A percentile compares a stretch with the other conserved stretches of the same genome.
phyloP scores from a whole-genome alignment of 2,888 invertebrate genomes.

The Dusona sp. region DNA sequence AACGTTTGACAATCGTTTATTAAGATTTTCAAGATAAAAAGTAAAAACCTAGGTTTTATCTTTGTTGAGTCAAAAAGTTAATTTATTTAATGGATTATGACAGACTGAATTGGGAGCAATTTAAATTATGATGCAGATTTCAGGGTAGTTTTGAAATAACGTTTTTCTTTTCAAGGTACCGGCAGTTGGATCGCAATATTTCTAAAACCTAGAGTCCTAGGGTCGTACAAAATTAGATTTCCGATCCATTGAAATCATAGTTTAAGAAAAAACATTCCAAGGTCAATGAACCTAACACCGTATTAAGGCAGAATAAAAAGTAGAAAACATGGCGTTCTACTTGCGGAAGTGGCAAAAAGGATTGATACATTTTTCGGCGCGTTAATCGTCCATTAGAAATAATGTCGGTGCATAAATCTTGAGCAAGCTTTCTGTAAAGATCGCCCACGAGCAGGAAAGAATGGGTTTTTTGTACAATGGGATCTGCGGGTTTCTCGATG shows the following conservation, averaged over 20 bases:
- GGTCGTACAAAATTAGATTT: too few relatives aligned
- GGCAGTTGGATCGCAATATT: too few relatives aligned
- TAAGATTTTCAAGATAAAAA: neutral
- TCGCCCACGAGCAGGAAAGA: neutral
- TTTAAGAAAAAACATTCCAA: neutral
- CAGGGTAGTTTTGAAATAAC: too few relatives aligned
- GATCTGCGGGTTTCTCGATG: neutral
- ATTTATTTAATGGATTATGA: neutral
- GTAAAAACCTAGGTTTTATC: neutral
- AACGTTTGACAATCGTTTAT: neutral
- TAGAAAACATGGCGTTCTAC: neutral
- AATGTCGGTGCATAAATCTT: constrained; percentile 7
- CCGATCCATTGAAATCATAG: neutral
- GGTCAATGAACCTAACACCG: neutral
- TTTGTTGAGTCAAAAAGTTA: neutral
- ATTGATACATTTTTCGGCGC: neutral
- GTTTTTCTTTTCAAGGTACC: too few relatives aligned
- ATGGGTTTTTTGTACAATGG: neutral
- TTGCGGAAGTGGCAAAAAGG: neutral
- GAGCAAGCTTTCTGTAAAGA: neutral
- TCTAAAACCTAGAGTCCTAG: too few relatives aligned
- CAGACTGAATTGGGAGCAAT: neutral
- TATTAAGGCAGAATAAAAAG: neutral
- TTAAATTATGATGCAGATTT: too few relatives aligned
- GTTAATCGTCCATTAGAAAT: constrained; percentile 20